Percentiles rank a stretch among this genome's conserved stretches.
These are phyloP conservation scores for Plectus sambesii DNA, from an alignment of 1,140 invertebrate genomes.

Conservation along the genomic window DNA sequence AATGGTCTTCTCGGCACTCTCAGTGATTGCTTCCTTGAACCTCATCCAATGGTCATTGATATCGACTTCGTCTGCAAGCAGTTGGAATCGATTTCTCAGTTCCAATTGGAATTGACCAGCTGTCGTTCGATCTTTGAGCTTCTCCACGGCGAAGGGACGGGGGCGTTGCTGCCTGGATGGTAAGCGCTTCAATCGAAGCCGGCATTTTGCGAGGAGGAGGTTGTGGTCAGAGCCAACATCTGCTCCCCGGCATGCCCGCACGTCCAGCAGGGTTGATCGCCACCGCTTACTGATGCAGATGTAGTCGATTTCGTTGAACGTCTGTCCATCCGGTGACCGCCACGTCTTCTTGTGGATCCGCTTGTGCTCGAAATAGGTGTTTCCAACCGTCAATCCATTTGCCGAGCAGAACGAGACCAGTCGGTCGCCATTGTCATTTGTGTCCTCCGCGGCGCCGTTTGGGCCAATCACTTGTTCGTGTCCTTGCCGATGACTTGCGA, in stretches of 20 bases:
- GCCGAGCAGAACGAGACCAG: not conserved
- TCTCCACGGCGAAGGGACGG: not conserved
- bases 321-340: not conserved
- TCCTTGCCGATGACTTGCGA: not conserved
- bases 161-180: not conserved
- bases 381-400: not conserved
- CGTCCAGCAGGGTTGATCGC: not conserved
- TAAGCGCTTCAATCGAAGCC: not conserved
- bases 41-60: not conserved
- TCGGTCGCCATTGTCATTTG: not conserved
- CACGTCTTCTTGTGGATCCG: not conserved
- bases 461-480: not conserved
- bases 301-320: not conserved
- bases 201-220: not conserved
- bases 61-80: not conserved
- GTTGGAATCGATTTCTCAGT: not conserved
- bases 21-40: not conserved
- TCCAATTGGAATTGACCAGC: not conserved
- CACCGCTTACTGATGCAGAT: not conserved
- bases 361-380: not conserved
- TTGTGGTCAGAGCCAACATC: conserved; percentile 1
- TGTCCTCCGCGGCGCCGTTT: not conserved
- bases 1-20: not conserved
- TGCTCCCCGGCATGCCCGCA: not conserved
- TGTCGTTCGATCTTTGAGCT: not conserved